Base-by-base conservation (phyloP, 2,888 invertebrate genomes). In the Andricus curvator region DNA sequence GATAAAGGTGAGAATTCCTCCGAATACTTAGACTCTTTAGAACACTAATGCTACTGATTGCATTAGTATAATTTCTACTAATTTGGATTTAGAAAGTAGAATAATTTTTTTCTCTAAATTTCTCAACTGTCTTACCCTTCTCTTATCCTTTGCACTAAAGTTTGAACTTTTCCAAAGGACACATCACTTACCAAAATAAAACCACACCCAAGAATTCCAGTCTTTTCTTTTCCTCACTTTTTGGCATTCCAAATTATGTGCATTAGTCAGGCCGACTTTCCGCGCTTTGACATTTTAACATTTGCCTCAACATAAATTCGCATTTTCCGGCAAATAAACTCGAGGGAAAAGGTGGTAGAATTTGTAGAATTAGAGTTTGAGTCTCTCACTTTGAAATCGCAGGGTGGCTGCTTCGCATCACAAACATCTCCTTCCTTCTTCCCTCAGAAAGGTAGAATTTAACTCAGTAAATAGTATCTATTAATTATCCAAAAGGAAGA, bases 321-420 rank as follows among this genome's bases (percentile, higher is more conserved):
- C 5, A 56, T 70, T 51, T 70, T 70, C 51, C 33, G 29, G 33
- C 70, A 70, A 70, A 51, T 70, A 70, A 70, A 70, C 70, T 70
- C 25, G 70, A 51, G 48, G 70, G 29, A 70, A 51, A 70, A 70
- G 51, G n/a, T 41, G 22, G 41, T 56, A 11, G 15, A 70, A 20
- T 33, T 56, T n/a, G 48, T 17, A 48, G 48, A 70, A 20, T 70
- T 70, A 70, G 48, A 70, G 33, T 70, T 70, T 70, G 51, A 70
- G 51, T 70, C 51, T 68, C 44, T 70, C 48, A 13, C 25, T 51
- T 51, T 51, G 70, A 56, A 51, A 70, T 70, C 70, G 51, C 17
- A 8, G 29, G 20, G 20, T n/a, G 56, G 51, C 70, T 70, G 51
- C 51, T 70, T 70, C 70, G 29, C 29, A 51, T 51, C 51, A 56